phyloP scores from a whole-genome alignment of 1,140 invertebrate genomes.

The Lamellibrachia luymesi region DNA sequence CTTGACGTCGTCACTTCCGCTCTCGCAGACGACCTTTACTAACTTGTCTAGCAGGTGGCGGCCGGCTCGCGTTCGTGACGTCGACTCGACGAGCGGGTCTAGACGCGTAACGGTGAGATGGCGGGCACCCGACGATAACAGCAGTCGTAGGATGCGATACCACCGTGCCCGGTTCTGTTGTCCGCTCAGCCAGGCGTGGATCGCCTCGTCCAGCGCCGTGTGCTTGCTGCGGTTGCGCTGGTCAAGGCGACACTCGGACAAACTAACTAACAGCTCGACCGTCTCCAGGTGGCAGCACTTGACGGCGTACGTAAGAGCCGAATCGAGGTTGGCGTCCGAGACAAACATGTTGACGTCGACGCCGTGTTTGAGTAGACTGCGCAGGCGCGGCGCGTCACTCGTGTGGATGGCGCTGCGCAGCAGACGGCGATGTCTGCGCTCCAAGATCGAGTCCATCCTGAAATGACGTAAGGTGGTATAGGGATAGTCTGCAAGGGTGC shows the following conservation, averaged over 20 bases:
- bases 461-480: background rate
- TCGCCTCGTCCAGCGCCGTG: constrained; percentile 18
- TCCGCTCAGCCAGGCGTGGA: constrained; percentile 11
- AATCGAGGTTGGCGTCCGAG: constrained; percentile 6
- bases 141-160: constrained; percentile 10
- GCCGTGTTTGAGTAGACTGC: background rate
- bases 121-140: constrained; percentile 14
- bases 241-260: constrained; percentile 13
- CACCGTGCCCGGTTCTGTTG: background rate
- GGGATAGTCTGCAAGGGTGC: background rate
- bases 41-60: background rate
- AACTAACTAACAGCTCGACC: constrained; percentile 4
- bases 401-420: constrained; percentile 14
- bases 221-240: constrained; percentile 8
- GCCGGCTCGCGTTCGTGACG: background rate
- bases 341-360: constrained; percentile 21
- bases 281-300: constrained; percentile 23
- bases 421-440: background rate
- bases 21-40: constrained; percentile 6
- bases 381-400: background rate
- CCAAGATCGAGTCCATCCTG: constrained; percentile 12
- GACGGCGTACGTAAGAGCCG: constrained; percentile 21
- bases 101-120: background rate
- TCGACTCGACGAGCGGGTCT: background rate
- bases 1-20: background rate